Percentiles rank a stretch among this genome's conserved stretches.
phyloP scores from a whole-genome alignment of 2,113 vertebrate genomes.

The Cichladusa arquata region DNA sequence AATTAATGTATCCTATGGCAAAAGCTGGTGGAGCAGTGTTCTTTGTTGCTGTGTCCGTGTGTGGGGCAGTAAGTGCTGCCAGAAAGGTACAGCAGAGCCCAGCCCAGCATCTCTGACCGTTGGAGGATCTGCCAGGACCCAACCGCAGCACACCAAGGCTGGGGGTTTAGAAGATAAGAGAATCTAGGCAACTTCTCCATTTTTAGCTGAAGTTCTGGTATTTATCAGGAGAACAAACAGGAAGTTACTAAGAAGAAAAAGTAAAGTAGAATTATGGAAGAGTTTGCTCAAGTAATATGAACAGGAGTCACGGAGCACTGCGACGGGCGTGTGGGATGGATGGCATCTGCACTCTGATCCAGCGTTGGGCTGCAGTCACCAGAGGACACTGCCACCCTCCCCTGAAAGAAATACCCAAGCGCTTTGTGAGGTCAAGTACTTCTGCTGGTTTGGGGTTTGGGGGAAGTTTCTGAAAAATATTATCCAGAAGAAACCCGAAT shows the following conservation, averaged over 20 bases:
- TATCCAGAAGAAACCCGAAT: not conserved
- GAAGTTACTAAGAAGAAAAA: slow-evolving; percentile 61
- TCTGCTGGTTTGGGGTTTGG: not conserved
- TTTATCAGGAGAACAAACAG: slow-evolving; percentile 41
- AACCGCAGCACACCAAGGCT: not conserved
- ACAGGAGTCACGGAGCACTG: not conserved
- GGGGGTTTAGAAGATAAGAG: slow-evolving; percentile 1
- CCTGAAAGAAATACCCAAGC: slow-evolving; percentile 3
- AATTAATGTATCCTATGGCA: not conserved
- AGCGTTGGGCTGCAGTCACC: not conserved
- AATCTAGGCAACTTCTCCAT: slow-evolving; percentile 56
- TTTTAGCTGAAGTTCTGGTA: slow-evolving; percentile 63
- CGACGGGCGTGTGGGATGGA: not conserved
- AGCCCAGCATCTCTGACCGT: not conserved
- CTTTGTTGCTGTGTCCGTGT: not conserved
- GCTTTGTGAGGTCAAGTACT: not conserved
- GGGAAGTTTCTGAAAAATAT: not conserved
- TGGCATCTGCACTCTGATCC: not conserved
- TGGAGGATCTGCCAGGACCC: not conserved
- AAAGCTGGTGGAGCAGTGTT: not conserved
- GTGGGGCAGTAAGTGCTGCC: not conserved
- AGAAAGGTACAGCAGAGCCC: not conserved
- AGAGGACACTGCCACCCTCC: not conserved
- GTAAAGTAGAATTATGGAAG: slow-evolving; percentile 37
- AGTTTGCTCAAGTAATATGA: not conserved